Evolutionary conservation across 2,113 vertebrate genomes (phyloP), one percentile per base, ranked within the genome.

Genomic region (Hippocampus zosterae): DNA sequence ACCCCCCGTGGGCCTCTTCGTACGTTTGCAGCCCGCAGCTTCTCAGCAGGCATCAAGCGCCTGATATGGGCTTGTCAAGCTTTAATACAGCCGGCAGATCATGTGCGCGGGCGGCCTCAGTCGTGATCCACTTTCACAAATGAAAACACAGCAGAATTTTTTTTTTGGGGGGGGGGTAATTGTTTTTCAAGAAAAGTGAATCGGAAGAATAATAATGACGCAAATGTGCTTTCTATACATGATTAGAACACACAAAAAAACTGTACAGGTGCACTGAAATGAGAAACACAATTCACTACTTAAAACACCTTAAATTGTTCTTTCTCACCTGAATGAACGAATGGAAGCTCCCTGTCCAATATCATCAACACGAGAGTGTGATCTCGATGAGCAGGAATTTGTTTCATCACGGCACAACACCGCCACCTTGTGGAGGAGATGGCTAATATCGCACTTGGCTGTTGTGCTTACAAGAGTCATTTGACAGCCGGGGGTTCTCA

Each of bases 1-100:
- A 87, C 91, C 89, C 83, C 90, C 89, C 73, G 88, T 67, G 52
- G 60, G 71, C 56, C 61, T 74, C 69, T 69, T 85, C 74, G 72
- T 73, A 80, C 75, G 81, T 84, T 80, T 85, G 87, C 81, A 85
- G 76, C 84, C 72, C 25, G 15, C 60, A 74, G 76, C 77, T 77
- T 68, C 82, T 13, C 85, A 81, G 87, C 83, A 83, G 85, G 82
- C 44, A 72, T 71, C 79, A 79, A 67, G 33, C 48, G 18, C 60
- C 64, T 60, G 48, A 25, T 40, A 64, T 78, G 67, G 76, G 74
- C 46, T 75, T 67, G 80, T 71, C 65, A 23, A 81, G 81, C 72
- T 81, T 72, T 67, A 48, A 72, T 53, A 80, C 56, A 1, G 81
- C 82, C 76, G 13, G 44, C 68, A 76, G 83, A 63, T 25, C 59